Evolutionary conservation across 2,888 invertebrate species (phyloP).

Genomic region (Gonocerus acuteangulatus): DNA sequence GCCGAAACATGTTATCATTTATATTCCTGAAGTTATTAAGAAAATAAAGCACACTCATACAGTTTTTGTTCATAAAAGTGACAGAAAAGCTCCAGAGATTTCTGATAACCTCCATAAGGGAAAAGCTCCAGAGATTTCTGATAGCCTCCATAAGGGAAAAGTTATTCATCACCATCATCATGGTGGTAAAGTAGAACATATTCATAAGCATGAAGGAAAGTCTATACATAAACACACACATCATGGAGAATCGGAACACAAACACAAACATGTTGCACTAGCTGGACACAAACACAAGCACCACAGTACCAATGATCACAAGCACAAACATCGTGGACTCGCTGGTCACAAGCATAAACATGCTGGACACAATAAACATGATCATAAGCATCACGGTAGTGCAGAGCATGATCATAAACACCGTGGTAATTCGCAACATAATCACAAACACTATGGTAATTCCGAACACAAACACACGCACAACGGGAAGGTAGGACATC

Average conservation of each 20-base stretch:
- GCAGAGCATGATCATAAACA: conserved; percentile 38
- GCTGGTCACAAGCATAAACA: conserved; percentile 32
- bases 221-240: conserved; percentile 35
- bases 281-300: conserved; percentile 37
- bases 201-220: conserved; percentile 34
- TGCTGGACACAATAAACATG: conserved; percentile 35
- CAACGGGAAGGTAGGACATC: conserved; percentile 34
- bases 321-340: conserved; percentile 34
- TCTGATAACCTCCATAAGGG: conserved; percentile 35
- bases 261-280: conserved; percentile 32
- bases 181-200: conserved; percentile 35
- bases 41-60: conserved; percentile 34
- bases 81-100: conserved; percentile 27
- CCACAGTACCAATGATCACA: conserved; percentile 35
- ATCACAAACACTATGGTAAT: conserved; percentile 37
- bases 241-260: conserved; percentile 33
- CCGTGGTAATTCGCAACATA: conserved; percentile 37
- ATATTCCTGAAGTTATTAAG: conserved; percentile 31
- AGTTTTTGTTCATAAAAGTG: conserved; percentile 34
- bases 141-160: conserved; percentile 35
- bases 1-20: conserved; percentile 26
- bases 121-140: conserved; percentile 26
- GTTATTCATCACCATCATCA: conserved; percentile 35
- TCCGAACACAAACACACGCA: conserved; percentile 33
- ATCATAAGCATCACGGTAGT: conserved; percentile 36